phyloP scores from a whole-genome alignment of 2,113 vertebrate species.

The Coryphaenoides rupestris region DNA sequence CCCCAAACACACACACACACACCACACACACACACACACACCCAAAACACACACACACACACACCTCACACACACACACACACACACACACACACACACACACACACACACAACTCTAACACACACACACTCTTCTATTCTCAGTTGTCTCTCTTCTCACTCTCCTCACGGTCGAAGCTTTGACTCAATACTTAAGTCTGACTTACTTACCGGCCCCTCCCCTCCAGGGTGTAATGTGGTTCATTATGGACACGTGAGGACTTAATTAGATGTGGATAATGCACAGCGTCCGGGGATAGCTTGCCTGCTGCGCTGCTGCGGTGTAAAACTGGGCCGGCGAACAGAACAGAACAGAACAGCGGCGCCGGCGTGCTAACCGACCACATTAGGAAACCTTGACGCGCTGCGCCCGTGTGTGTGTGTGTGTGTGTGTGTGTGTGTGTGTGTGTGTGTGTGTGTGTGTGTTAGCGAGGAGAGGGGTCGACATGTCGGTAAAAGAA shows the following conservation, averaged over 20 bases:
- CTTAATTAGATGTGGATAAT: conserved; percentile 74
- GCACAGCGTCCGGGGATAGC: conserved; percentile 56
- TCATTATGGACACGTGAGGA: conserved; percentile 72
- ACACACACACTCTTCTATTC: too few species aligned
- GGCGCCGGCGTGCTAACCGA: conserved; percentile 60
- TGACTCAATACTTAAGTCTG: too few species aligned
- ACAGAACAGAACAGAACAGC: too few species aligned
- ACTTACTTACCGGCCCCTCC: conserved; percentile 39
- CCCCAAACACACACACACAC: conserved; percentile 7
- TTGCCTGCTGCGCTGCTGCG: conserved; percentile 46
- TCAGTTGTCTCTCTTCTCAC: too few species aligned
- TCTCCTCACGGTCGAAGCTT: too few species aligned
- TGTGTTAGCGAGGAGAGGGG: conserved; percentile 52
- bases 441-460: too few species aligned
- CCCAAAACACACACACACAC: conserved; percentile 6
- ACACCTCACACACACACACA: conserved; percentile 4
- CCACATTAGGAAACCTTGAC: conserved; percentile 68
- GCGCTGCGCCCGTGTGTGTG: too few species aligned
- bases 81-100: conserved; percentile 1
- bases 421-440: too few species aligned
- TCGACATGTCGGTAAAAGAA: conserved; percentile 47
- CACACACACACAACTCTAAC: background rate
- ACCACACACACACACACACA: background rate
- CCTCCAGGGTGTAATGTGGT: conserved; percentile 66
- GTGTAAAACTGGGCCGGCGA: conserved; percentile 48